These are phyloP conservation scores for Drosophila prolongata DNA, from an alignment of 2,888 invertebrate genomes.

Conservation along the genomic window DNA sequence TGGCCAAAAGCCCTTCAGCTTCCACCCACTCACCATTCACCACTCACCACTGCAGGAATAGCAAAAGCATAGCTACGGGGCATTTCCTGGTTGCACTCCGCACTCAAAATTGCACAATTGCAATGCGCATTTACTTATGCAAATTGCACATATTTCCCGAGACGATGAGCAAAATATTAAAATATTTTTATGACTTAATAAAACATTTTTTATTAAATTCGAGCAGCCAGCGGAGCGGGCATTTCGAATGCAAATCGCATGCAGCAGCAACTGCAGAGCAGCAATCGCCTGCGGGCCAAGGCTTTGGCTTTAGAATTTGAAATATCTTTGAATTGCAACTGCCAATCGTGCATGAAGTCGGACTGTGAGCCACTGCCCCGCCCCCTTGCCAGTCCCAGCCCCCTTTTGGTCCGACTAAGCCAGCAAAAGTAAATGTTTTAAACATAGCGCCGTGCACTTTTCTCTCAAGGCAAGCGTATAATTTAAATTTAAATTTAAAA, in stretches of 20 bases:
- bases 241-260: constrained; percentile 74
- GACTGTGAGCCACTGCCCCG: constrained; percentile 22
- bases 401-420: constrained; percentile 1
- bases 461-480: constrained; percentile 63
- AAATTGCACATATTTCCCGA: constrained; percentile 51
- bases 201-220: constrained; percentile 79
- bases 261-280: constrained; percentile 44
- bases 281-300: constrained; percentile 39
- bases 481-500: constrained; percentile 68
- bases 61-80: constrained; percentile 9
- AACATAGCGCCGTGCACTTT: constrained; percentile 76
- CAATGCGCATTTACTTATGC: constrained; percentile 76
- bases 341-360: constrained; percentile 81
- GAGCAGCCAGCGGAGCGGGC: constrained; percentile 59
- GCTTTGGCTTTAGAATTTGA: constrained; percentile 62
- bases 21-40: constrained; percentile 25
- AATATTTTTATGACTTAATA: constrained; percentile 76
- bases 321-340: constrained; percentile 82
- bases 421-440: constrained; percentile 63
- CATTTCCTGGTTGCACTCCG: constrained; percentile 68
- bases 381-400: neutral
- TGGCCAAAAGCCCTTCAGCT: constrained; percentile 8
- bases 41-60: neutral
- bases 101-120: constrained; percentile 70
- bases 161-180: constrained; percentile 49